These are phyloP conservation scores for Brenthis daphne DNA, from an alignment of 2,888 invertebrate genomes.

Conservation along the genomic window DNA sequence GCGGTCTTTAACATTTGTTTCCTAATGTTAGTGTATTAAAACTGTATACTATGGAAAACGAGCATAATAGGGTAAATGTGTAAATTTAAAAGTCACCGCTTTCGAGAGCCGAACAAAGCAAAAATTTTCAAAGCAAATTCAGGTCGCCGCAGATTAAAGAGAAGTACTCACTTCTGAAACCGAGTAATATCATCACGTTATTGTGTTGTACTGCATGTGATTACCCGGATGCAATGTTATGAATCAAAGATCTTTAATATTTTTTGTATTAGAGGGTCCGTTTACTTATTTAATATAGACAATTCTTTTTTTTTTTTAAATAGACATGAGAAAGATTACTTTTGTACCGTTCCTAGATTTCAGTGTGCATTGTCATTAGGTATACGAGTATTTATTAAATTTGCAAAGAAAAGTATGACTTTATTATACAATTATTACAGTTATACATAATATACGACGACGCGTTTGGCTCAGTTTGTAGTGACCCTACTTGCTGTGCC, in stretches of 20 bases:
- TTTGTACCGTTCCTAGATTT: no score
- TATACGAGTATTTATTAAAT: no score
- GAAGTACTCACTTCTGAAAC: conserved; percentile 32
- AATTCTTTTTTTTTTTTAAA: no score
- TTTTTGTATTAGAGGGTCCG: background rate
- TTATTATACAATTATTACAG: no score
- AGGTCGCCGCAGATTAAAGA: conserved; percentile 37
- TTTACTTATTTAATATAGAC: background rate
- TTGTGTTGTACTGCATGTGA: conserved; percentile 23
- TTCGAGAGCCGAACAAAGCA: conserved; percentile 34
- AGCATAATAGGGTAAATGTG: conserved; percentile 27
- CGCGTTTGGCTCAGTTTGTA: no score
- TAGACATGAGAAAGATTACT: no score
- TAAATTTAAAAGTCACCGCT: conserved; percentile 35
- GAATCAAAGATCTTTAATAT: background rate
- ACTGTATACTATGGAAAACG: conserved; percentile 13
- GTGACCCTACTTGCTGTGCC: no score
- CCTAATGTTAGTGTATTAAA: conserved; percentile 18
- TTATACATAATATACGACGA: no score
- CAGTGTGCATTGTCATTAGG: no score
- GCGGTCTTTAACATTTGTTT: conserved; percentile 7
- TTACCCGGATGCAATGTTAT: conserved; percentile 6
- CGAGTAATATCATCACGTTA: conserved; percentile 32
- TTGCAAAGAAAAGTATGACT: no score
- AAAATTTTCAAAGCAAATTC: conserved; percentile 40